Conservation (phyloP, 2,888 invertebrate species). For the Nymphalis urticae region DNA sequence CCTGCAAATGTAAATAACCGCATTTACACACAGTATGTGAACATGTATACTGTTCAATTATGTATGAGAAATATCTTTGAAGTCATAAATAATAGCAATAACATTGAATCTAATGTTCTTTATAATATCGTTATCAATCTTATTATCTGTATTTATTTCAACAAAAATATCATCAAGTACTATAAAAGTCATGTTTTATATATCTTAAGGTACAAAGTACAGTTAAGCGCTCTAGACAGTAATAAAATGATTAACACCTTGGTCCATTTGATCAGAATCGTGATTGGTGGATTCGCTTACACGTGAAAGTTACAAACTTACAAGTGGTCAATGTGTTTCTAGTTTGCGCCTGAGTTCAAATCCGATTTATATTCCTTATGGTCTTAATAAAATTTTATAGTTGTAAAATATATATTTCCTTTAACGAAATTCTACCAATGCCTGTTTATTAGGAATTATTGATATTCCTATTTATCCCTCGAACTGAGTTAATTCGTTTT, state of each 20-base stretch:
- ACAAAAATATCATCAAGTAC: constrained; percentile 8
- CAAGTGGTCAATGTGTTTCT: constrained; percentile 24
- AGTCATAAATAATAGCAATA: constrained; percentile 4
- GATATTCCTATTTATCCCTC: too few species aligned
- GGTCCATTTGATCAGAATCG: constrained; percentile 56
- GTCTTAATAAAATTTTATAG: too few species aligned
- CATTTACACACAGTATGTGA: constrained; percentile 3
- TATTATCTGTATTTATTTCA: constrained; percentile 4
- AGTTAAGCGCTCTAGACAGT: constrained; percentile 38
- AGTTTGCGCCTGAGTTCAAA: constrained; percentile 11
- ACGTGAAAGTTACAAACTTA: constrained; percentile 24
- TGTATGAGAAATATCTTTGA: not conserved
- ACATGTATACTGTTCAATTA: not conserved
- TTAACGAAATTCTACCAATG: too few species aligned
- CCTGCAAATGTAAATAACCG: not conserved
- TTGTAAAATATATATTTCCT: too few species aligned
- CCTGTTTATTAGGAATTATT: too few species aligned
- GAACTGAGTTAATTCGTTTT: too few species aligned
- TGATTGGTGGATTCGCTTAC: constrained; percentile 45
- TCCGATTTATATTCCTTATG: not conserved
- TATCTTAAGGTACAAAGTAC: constrained; percentile 32
- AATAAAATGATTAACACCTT: constrained; percentile 62
- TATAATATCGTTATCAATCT: constrained; percentile 2
- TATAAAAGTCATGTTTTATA: not conserved
- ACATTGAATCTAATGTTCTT: constrained; percentile 3